Evolutionary conservation across 2,888 invertebrate genomes (phyloP), one percentile per base, ranked within the genome.

Genomic region (Thymelicus lineola): DNA sequence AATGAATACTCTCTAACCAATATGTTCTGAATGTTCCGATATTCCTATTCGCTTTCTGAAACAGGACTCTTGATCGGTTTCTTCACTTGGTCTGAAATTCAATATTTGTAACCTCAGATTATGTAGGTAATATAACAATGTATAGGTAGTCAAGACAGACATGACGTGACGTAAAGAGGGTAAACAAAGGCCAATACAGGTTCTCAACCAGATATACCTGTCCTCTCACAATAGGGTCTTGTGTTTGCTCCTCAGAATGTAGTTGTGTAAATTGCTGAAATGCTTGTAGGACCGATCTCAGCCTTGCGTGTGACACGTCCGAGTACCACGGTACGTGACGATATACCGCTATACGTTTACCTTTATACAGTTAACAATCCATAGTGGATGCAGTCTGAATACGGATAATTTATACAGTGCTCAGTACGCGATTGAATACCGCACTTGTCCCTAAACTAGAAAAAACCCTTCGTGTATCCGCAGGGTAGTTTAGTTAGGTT

Each of bases 291-390:
- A 28, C 65, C 63, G 64, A 42, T 57, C 66, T n/a, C 57, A 72
- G 71, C 73, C 60, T 72, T 59, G 72, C 46, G 20, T 20, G 60
- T 45, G 15, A 50, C 17, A 60, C 60, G 45, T 45, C 17, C 58
- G 7, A 57, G 35, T n/a, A 45, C 10, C 9, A 7, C 14, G 45
- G 60, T 76, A 75, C 76, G 76, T 77, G 79, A 77, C 72, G 70
- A 75, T 77, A 73, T 73, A 70, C 72, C 74, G 48, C 48, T 17
- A 72, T 70, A 75, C n/a, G 12, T 46, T 36, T 42, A 46, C 36
- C 20, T 50, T 20, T 50, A 66, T 20, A 53, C 15, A 7, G 7
- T 28, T 28, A 5, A 28, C 28, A 28, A 3, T 28, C 4, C 28
- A 28, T 28, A 28, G 28, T 28, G 28, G 4, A 28, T 28, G 28